Conservation (phyloP, 2,797 vertebrate genomes). For the Numenius phaeopus region DNA sequence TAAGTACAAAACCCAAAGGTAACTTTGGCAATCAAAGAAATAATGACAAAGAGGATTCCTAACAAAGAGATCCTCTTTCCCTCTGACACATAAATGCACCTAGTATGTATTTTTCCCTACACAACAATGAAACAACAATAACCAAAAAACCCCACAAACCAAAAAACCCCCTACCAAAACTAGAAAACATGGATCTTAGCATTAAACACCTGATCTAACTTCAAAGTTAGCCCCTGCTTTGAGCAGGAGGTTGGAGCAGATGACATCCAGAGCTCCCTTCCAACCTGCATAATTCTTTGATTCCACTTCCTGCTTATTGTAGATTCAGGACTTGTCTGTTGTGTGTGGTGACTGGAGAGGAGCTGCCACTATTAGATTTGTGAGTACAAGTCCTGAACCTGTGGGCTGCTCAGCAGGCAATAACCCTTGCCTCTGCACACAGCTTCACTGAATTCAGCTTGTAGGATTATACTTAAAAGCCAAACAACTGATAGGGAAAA, state of each 20-base stretch:
- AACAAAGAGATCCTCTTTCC: neutral
- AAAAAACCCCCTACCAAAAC: neutral
- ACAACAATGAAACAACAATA: neutral
- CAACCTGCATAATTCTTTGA: neutral
- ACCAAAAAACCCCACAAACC: neutral
- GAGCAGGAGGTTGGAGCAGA: neutral
- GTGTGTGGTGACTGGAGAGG: neutral
- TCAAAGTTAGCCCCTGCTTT: neutral
- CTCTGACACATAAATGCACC: neutral
- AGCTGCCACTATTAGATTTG: neutral
- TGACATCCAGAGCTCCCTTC: neutral
- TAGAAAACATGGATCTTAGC: neutral
- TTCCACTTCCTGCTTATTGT: neutral
- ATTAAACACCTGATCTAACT: neutral
- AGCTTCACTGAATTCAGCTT: neutral
- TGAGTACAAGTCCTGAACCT: neutral
- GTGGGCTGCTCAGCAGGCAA: neutral
- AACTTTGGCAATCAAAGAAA: constrained; percentile 6
- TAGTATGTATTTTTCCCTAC: neutral
- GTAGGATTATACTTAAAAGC: neutral
- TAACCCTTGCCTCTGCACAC: neutral
- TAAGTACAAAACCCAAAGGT: neutral
- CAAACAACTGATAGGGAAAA: neutral
- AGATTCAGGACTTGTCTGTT: neutral
- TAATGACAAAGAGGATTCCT: neutral